A percentile compares a stretch with the other conserved stretches of the same genome.
phyloP scores from a whole-genome alignment of 2,888 invertebrate genomes.

The Folsomia manolachei region DNA sequence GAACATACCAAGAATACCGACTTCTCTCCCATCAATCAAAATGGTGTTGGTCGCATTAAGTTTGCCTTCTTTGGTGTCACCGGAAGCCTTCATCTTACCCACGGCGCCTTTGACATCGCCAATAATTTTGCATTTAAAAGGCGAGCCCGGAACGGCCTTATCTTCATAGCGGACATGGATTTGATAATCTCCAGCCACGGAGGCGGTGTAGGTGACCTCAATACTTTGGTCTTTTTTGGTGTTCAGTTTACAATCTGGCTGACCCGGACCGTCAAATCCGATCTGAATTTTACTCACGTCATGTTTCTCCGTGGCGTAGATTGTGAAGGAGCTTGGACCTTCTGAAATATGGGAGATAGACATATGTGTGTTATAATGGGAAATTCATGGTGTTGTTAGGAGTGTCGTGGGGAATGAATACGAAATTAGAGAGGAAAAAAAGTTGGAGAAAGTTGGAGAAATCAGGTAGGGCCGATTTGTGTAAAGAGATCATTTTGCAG shows the following conservation, averaged over 20 bases:
- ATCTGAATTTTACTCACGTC: conserved; percentile 27
- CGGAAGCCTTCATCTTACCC: conserved; percentile 21
- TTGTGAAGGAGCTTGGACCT: conserved; percentile 27
- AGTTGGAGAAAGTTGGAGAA: too few relatives aligned
- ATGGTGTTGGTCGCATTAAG: conserved; percentile 22
- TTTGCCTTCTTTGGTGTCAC: conserved; percentile 20
- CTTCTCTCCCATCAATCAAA: conserved; percentile 24
- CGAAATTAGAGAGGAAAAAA: too few relatives aligned
- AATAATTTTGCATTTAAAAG: conserved; percentile 23
- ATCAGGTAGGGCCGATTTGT: too few relatives aligned
- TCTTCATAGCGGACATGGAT: conserved; percentile 28
- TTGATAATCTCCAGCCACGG: conserved; percentile 26
- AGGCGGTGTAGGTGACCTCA: conserved; percentile 23
- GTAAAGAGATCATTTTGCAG: neutral
- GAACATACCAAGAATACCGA: conserved; percentile 18
- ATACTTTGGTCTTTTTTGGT: conserved; percentile 30
- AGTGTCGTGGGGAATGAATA: too few relatives aligned
- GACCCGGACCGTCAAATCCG: conserved; percentile 27
- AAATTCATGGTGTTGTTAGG: too few relatives aligned
- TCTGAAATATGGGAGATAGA: conserved; percentile 19
- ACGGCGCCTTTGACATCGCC: conserved; percentile 24
- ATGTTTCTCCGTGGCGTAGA: conserved; percentile 22
- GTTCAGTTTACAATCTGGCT: conserved; percentile 25
- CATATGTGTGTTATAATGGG: too few relatives aligned
- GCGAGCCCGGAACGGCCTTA: conserved; percentile 22